These are phyloP conservation scores for Calonectris borealis DNA, from an alignment of 2,113 vertebrate genomes.

Conservation along the genomic window DNA sequence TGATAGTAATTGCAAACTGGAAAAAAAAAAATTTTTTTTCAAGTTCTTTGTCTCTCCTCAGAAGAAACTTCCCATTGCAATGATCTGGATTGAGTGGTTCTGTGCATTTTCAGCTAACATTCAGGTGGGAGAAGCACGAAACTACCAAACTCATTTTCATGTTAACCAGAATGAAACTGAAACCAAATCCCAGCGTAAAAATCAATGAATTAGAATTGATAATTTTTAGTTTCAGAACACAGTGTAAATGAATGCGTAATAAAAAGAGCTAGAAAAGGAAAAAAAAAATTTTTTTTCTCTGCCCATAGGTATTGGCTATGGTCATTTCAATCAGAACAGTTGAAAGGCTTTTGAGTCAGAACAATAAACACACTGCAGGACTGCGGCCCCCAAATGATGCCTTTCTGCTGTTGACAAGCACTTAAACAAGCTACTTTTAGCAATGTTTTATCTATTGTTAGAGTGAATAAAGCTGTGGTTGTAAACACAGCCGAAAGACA, in stretches of 20 bases:
- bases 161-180: background rate
- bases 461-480: conserved; percentile 22
- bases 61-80: background rate
- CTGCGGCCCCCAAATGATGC: background rate
- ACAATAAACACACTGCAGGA: background rate
- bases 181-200: background rate
- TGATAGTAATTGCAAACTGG: background rate
- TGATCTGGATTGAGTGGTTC: background rate
- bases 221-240: background rate
- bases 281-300: background rate
- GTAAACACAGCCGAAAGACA: conserved; percentile 42
- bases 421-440: conserved; percentile 19
- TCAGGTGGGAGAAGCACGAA: background rate
- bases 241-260: background rate
- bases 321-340: background rate
- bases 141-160: background rate
- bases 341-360: background rate
- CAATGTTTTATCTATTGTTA: background rate
- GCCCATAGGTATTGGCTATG: background rate
- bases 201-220: background rate
- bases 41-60: background rate
- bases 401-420: background rate
- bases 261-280: background rate
- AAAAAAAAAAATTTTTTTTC: background rate
- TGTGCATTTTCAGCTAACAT: background rate